Base-by-base conservation (phyloP, 1,140 invertebrate genomes). In the Conus ventricosus region DNA sequence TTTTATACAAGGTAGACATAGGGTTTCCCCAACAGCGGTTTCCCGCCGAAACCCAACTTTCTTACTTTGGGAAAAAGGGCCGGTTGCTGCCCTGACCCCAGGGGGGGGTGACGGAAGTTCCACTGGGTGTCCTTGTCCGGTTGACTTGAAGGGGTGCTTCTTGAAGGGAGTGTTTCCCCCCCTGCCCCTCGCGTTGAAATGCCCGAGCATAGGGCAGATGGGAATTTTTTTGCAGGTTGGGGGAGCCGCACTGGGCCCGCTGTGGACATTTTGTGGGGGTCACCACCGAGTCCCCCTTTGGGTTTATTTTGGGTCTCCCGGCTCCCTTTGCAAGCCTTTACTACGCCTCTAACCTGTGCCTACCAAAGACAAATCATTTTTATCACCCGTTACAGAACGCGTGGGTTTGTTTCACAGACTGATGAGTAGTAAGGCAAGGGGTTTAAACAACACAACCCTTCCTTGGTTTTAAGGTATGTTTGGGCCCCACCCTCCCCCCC, bases 91-190 rank as follows among this genome's bases (percentile, higher is more conserved):
- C 90, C n/a, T 90, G 88, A 11, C 92, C 93, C 94, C 93, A 94
- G 39, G 11, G 94, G 93, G 71, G 94, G 94, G 78, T 94, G 93
- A 75, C 94, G 90, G 88, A 92, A 94, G 88, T 95, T 95, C 94
- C 94, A 95, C 91, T 94, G 93, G 86, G 94, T 93, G 83, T 95
- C 94, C 80, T 93, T 93, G 90, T 95, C 94, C 25, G 93, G 89
- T 94, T 94, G 15, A 95, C 92, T 94, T 94, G 86, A 93, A 93
- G 67, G 89, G 93, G 87, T 94, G 94, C 83, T 91, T 91, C 87
- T 94, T 13, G 93, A 94, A 15, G 93, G 85, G 92, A 92, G 87
- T 95, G 94, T 10, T 94, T 91, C 75, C 94, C 94, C 94, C 94
- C 94, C 87, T 95, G 93, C 84, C 92, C 92, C 85, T 92, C 88